Conservation (phyloP, 2,888 invertebrate species). For the Leistus spinibarbis region DNA sequence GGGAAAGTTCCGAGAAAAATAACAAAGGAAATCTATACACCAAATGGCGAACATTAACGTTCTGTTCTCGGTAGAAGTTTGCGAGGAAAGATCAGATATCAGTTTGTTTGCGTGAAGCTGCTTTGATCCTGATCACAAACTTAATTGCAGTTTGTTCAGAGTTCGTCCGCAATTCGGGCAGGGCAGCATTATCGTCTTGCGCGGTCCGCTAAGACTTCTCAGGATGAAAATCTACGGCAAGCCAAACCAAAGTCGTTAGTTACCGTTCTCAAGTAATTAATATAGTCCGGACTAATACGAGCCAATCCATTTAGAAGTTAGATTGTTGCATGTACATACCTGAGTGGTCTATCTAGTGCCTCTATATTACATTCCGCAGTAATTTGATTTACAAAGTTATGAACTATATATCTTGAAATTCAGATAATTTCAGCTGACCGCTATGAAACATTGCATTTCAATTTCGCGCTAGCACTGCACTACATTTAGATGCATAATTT, state of each 20-base stretch:
- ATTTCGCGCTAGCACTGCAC: too few species aligned
- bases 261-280: not conserved
- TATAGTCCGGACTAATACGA: not conserved
- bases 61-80: not conserved
- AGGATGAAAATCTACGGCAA: not conserved
- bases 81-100: not conserved
- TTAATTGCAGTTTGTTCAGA: conserved; percentile 10
- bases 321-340: not conserved
- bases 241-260: not conserved
- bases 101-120: conserved; percentile 2
- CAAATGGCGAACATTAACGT: not conserved
- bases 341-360: not conserved
- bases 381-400: not conserved
- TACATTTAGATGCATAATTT: too few species aligned
- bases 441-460: too few species aligned
- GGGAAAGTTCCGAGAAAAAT: too few species aligned
- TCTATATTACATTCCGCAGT: not conserved
- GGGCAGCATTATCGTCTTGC: not conserved
- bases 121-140: not conserved
- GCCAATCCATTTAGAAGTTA: not conserved
- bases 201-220: not conserved
- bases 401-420: not conserved
- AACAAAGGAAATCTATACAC: not conserved
- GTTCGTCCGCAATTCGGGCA: not conserved
- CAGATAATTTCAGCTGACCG: not conserved